These are phyloP conservation scores for Sebastes iracundus DNA, from an alignment of 2,797 vertebrate species.

Conservation along the genomic window DNA sequence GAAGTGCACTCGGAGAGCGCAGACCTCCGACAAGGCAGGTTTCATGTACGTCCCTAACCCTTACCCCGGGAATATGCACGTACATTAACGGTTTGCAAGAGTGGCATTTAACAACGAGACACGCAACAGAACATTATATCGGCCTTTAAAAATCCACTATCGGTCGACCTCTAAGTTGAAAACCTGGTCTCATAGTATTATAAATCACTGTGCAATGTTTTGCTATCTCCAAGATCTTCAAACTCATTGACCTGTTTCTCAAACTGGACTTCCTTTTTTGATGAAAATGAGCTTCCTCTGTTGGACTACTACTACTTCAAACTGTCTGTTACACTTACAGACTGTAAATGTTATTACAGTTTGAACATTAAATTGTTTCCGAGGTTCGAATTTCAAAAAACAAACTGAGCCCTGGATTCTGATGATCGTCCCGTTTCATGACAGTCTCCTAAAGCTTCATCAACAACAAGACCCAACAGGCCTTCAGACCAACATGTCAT, in stretches of 20 bases:
- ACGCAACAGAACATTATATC: too few relatives aligned
- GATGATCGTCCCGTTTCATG: conserved; percentile 18
- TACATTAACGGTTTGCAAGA: too few relatives aligned
- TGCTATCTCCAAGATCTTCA: too few relatives aligned
- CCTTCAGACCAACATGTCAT: background rate
- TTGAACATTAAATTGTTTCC: background rate
- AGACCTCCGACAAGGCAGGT: too few relatives aligned
- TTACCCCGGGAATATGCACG: too few relatives aligned
- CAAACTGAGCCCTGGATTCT: background rate
- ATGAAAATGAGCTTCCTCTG: background rate
- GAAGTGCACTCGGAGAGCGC: too few relatives aligned
- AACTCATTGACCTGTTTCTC: background rate
- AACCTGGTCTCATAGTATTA: too few relatives aligned
- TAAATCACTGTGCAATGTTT: too few relatives aligned
- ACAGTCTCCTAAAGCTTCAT: background rate
- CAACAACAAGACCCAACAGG: conserved; percentile 44
- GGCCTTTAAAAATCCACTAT: too few relatives aligned
- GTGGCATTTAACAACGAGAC: too few relatives aligned
- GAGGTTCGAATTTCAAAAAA: background rate
- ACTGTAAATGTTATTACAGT: background rate
- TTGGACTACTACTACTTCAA: background rate
- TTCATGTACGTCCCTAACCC: too few relatives aligned
- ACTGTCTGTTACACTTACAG: background rate
- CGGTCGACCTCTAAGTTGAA: too few relatives aligned
- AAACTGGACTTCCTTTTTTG: background rate